Base-by-base conservation (phyloP, 2,113 vertebrate genomes). In the Actenoides lindsayi region DNA sequence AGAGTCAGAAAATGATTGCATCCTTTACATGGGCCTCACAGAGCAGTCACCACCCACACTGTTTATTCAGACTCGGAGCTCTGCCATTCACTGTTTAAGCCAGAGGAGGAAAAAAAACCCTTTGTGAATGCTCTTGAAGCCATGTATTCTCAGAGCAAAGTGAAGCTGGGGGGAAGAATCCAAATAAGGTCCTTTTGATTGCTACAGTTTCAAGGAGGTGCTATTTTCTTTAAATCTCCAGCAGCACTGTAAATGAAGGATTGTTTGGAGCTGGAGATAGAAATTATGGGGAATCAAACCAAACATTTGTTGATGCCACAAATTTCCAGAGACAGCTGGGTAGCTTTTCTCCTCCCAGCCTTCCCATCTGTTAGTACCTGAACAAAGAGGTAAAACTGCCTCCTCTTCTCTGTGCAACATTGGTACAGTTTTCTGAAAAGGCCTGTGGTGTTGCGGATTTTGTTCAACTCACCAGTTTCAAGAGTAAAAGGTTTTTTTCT, bases 1-100 rank as follows among this genome's bases (percentile, higher is more conserved):
- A 81, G 97, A 97, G 93, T 96, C 94, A 95, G 98, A 98, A 98
- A 98, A 98, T 97, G 97, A 98, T 98, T 97, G 98, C 96, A 98
- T 98, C 98, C 98, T 98, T 97, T 97, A 76, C 98, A 96, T 94
- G 98, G 98, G 98, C 98, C 98, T 97, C 98, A 98, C 97, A 96
- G 98, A 98, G 96, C 97, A 98, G 98, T 98, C 98, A 98, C 98
- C 98, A 98, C 98, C 98, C 98, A 98, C 98, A 98, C 98, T 98
- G 98, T 98, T 98, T 98, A 98, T 98, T 98, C 98, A 98, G 98
- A 98, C 98, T 98, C 97, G 98, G 98, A 98, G 97, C 97, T 97
- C 95, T 97, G 98, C 98, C 98, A 98, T 98, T 97, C 98, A 98
- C 98, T 97, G 98, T 97, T 98, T 96, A 97, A 98, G 98, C 98